Percentiles rank a stretch among this genome's conserved stretches.
Evolutionary conservation across 2,113 vertebrate species (phyloP).

Genomic region (Bettongia penicillata): DNA sequence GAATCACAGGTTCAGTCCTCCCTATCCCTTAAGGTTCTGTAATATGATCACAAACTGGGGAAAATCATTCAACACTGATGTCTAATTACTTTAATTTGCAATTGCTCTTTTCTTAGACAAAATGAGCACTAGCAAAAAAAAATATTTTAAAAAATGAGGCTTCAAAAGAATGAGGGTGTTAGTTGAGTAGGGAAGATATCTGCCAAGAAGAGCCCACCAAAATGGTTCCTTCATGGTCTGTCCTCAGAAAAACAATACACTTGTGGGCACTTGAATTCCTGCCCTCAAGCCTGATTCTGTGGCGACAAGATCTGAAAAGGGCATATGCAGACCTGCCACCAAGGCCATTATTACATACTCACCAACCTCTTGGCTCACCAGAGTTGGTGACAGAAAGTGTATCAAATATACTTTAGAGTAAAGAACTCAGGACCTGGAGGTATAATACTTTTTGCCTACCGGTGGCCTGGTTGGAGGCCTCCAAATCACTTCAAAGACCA

Average conservation of each 20-base stretch:
- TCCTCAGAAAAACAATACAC: background rate
- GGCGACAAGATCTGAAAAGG: background rate
- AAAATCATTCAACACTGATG: slow-evolving; percentile 48
- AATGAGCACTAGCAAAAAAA: slow-evolving; percentile 45
- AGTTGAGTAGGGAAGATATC: background rate
- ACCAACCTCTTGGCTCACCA: background rate
- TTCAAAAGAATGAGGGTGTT: background rate
- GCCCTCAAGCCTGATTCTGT: no score
- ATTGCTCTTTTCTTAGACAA: slow-evolving; percentile 19
- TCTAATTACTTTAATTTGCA: slow-evolving; percentile 31
- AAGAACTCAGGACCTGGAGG: background rate
- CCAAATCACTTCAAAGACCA: background rate
- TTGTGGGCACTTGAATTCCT: no score
- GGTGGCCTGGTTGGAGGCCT: background rate
- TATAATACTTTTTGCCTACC: background rate
- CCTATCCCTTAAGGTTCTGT: background rate
- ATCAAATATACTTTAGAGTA: fast-evolving
- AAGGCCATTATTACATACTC: fast-evolving
- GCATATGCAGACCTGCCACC: background rate
- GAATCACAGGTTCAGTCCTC: background rate
- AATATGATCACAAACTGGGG: slow-evolving; percentile 35
- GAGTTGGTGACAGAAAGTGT: background rate
- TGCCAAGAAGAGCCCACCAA: background rate
- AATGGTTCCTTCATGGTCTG: fast-evolving
- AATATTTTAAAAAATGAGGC: background rate